Evolutionary conservation across 30 jellyfish, hydroid and myxozoan species (phyloP).

Genomic region (Thelohanellus kitauei): DNA sequence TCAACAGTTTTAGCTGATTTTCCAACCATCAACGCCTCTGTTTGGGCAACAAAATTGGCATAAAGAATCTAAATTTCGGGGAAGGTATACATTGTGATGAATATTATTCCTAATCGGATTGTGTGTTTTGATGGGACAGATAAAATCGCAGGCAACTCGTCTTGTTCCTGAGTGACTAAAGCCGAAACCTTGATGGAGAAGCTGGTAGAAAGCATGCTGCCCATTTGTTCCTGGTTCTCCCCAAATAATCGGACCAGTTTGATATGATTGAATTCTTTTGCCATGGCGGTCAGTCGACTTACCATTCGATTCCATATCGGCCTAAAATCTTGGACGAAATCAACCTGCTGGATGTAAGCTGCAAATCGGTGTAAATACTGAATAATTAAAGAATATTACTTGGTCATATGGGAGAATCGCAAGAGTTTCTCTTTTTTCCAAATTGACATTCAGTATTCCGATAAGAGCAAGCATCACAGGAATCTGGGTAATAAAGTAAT

Average conservation of each 20-base stretch:
- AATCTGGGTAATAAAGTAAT: slow-evolving; percentile 7
- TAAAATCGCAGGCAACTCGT: slow-evolving; percentile 55
- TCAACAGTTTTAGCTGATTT: slow-evolving; percentile 42
- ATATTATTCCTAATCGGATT: slow-evolving; percentile 36
- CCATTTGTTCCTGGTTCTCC: slow-evolving; percentile 99
- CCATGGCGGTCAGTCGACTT: slow-evolving; percentile 49
- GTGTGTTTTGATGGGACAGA: slow-evolving; percentile 39
- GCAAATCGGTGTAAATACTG: slow-evolving; percentile 91
- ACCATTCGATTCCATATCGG: slow-evolving; percentile 97
- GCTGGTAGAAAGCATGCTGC: slow-evolving; percentile 89
- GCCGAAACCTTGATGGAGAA: slow-evolving; percentile 60
- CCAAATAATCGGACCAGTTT: slow-evolving; percentile 90
- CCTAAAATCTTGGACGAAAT: slow-evolving; percentile 6
- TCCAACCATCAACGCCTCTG: slow-evolving; percentile 94
- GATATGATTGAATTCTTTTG: slow-evolving; percentile 14
- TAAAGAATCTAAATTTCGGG: slow-evolving; percentile 15
- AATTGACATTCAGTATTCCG: slow-evolving; percentile 76
- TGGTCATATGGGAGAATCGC: slow-evolving; percentile 92
- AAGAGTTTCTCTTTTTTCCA: slow-evolving; percentile 55
- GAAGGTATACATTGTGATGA: slow-evolving; percentile 55
- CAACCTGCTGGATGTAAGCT: slow-evolving; percentile 88
- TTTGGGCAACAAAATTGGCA: slow-evolving; percentile 85
- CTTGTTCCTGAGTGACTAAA: slow-evolving; percentile 15
- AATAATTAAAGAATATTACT: slow-evolving; percentile 6
- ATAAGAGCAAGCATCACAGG: slow-evolving; percentile 58